Base-by-base conservation (phyloP, 1,140 invertebrate genomes). In the Drosophila orosa region DNA sequence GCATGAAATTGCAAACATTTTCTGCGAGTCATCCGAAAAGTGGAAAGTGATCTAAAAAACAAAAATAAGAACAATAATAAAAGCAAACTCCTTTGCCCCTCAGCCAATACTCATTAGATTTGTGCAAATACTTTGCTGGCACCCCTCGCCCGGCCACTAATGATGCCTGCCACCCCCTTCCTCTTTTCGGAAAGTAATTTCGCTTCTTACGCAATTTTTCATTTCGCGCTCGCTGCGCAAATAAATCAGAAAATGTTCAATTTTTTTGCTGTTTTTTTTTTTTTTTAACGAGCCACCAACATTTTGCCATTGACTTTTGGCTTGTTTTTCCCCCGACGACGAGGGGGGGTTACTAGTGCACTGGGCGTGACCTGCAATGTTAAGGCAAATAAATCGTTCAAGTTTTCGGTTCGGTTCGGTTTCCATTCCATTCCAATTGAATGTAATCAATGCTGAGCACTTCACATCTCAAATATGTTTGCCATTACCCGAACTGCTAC, bases 371-470 rank as follows among this genome's bases (percentile, higher is more conserved):
- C 59, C 66, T 63, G 72, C 80, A 78, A 82, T 68, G 69, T 62
- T 82, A 83, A 78, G 55, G 82, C 78, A 85, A 85, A 85, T 85
- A 85, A 85, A 85, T 85, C 78, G 74, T 62, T 81, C 74, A 81
- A 86, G 82, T 81, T 86, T 63, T 66, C 71, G 45, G 42, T 45
- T 45, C 40, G 25, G 29, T 31, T 31, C 17, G 27, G 73, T 48
- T 74, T 52, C 37, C 45, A 52, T 63, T 50, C 50, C 58, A 57
- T 63, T 44, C 42, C 58, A 66, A 58, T 74, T 52, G 52, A 75
- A 57, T 74, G 73, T 75, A 74, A 75, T 74, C 60, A 74, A 75
- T 57, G 73, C 44, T 29, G 71, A 69, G 54, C 42, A 66, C 60
- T 75, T 75, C 73, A 58, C 60, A 66, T 75, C 47, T 75, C 72